A percentile compares a stretch with the other conserved stretches of the same genome.
Evolutionary conservation across 2,797 vertebrate species (phyloP).

Genomic region (Otus scops): DNA sequence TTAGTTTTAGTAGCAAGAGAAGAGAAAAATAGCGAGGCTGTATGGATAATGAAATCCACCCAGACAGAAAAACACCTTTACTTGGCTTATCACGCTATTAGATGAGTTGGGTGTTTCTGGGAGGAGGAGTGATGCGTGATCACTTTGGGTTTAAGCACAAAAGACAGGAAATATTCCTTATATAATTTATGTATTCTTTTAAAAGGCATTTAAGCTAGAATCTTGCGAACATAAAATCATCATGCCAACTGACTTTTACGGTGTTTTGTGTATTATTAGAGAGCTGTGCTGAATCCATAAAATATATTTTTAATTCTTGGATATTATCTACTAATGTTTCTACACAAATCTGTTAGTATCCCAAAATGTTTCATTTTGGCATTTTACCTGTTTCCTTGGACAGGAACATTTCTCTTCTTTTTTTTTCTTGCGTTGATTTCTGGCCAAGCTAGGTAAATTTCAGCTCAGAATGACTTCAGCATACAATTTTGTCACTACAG

Average conservation of each 20-base stretch:
- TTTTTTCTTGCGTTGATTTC: not conserved
- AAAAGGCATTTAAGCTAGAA: not conserved
- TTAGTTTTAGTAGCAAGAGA: not conserved
- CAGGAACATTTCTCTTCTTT: not conserved
- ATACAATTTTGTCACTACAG: not conserved
- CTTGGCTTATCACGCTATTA: not conserved
- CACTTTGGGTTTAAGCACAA: not conserved
- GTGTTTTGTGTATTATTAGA: not conserved
- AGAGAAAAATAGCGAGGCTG: not conserved
- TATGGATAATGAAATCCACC: not conserved
- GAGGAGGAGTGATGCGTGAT: not conserved
- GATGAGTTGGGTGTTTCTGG: not conserved
- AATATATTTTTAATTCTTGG: not conserved
- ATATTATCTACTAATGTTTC: not conserved
- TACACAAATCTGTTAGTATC: not conserved
- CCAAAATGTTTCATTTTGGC: not conserved
- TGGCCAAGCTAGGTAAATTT: not conserved
- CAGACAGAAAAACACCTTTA: not conserved
- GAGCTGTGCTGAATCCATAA: not conserved
- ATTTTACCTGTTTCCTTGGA: not conserved
- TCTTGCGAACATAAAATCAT: not conserved
- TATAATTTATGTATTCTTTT: not conserved
- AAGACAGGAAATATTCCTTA: not conserved
- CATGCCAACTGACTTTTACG: not conserved
- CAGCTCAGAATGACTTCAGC: not conserved